Evolutionary conservation across 2,888 invertebrate species (phyloP), one percentile per base, ranked within the genome.

Genomic region (Drosophila seclusa): DNA sequence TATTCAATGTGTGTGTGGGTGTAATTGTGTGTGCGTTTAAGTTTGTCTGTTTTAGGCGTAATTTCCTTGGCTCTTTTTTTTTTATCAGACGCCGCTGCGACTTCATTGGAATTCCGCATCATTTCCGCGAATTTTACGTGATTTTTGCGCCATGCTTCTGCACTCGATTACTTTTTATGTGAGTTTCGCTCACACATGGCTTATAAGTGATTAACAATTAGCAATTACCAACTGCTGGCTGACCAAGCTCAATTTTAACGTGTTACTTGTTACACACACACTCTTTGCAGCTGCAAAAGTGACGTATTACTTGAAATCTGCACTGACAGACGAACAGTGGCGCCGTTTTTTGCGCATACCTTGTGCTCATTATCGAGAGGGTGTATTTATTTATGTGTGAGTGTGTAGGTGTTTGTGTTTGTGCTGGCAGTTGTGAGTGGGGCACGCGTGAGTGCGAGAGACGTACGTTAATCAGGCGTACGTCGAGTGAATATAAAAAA

Each of bases 101-200:
- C 50, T 78, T 80, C 79, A 64, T 74, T 80, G 81, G 84, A 86
- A 89, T 90, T 87, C 66, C 76, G 70, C 77, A 76, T 82, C 70
- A 84, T 82, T 90, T 89, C 87, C 87, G 86, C 76, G 82, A 89
- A 89, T 70, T 82, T 76, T 42, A 70, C 76, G 75, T 73, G 63
- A 71, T 69, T 68, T 69, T 67, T 27, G 58, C 53, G 70, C 29
- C 57, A 52, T 34, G 45, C 50, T 50, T 68, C 24, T 31, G 61
- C 34, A 57, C 48, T 45, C 24, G 60, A 48, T 27, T 61, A 40
- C 50, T 53, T 59, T 29, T 64, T 57, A 21, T 48, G 27, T 60
- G 50, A 52, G 50, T 58, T 49, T 21, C 62, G 38, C 38, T 34
- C 34, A 45, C 24, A 55, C 38, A 57, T 60, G 38, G 40, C 42